Evolutionary conservation across 2,113 vertebrate species (phyloP).

Genomic region (pig (Sus scrofa)): DNA sequence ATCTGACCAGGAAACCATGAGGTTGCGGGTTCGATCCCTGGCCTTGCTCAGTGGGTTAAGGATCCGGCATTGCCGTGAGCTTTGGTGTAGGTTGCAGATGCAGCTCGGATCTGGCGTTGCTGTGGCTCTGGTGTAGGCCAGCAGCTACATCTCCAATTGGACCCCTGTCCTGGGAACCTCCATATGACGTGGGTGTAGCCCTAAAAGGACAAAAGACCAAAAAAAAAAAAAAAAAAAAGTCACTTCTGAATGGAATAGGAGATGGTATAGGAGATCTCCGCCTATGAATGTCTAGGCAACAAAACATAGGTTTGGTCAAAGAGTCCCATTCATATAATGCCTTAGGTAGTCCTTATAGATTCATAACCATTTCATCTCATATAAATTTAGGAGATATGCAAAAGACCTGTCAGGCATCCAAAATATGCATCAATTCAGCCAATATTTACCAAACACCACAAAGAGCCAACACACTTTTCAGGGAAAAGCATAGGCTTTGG

Average conservation of each 20-base stretch:
- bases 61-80: too few relatives aligned
- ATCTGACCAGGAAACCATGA: too few relatives aligned
- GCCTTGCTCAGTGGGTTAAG: too few relatives aligned
- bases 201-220: too few relatives aligned
- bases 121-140: too few relatives aligned
- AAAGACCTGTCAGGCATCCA: neutral
- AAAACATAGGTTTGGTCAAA: neutral
- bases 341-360: neutral
- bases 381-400: neutral
- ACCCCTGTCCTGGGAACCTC: too few relatives aligned
- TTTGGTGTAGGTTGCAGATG: too few relatives aligned
- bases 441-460: constrained; percentile 42
- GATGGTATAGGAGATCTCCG: neutral
- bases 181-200: too few relatives aligned
- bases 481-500: neutral
- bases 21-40: too few relatives aligned
- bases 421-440: constrained; percentile 24
- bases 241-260: neutral
- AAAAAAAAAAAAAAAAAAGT: too few relatives aligned
- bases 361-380: neutral
- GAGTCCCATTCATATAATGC: neutral
- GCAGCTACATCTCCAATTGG: too few relatives aligned
- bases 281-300: neutral
- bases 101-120: too few relatives aligned
- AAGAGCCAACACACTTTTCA: neutral